Evolutionary conservation across 1,140 invertebrate genomes (phyloP), one percentile per base, ranked within the genome.

Genomic region (Polypedilum pembai): DNA sequence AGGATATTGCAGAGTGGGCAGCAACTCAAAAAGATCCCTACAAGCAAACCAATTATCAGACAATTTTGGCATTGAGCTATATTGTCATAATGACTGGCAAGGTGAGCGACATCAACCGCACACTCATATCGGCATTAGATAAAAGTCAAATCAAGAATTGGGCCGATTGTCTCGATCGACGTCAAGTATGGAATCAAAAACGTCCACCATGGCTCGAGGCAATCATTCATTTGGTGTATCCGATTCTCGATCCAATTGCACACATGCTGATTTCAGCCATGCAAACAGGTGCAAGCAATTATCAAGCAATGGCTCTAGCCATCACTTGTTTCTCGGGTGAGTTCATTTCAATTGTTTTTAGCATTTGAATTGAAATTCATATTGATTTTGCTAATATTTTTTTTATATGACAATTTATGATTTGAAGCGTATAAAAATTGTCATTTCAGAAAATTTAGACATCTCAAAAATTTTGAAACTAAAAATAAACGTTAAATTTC

Each of bases 101-200:
- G 74, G 84, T 85, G 24, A 81, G 84, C 0, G 87, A 92, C 77
- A 83, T 91, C 0, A 84, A 84, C 20, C 81, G 84, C 0, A 86
- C 87, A 10, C 79, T 92, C 4, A 84, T 91, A 56, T 85, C 87
- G 75, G 84, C 86, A 0, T 82, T 92, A 8, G 88, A 89, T 77
- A 80, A 85, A 65, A 85, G 84, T 75, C 83, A 84, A 73, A 80
- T 83, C 41, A 74, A 77, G 3, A 83, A 86, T 18, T 92, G 90
- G 91, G 85, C 86, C 1, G 86, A 85, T 75, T 89, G 88, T 78
- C 84, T 92, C 65, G 88, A 92, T 79, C 88, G 88, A 78, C 82
- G 89, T 76, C 89, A 92, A 85, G 91, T 93, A 1, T 93, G 91
- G 91, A 91, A 91, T 81, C 88, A 91, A 78, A 86, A 88, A 40